Percentiles rank a stretch among this genome's conserved stretches.
Conservation (phyloP, 1,140 invertebrate genomes). For the Carposina sasakii region DNA sequence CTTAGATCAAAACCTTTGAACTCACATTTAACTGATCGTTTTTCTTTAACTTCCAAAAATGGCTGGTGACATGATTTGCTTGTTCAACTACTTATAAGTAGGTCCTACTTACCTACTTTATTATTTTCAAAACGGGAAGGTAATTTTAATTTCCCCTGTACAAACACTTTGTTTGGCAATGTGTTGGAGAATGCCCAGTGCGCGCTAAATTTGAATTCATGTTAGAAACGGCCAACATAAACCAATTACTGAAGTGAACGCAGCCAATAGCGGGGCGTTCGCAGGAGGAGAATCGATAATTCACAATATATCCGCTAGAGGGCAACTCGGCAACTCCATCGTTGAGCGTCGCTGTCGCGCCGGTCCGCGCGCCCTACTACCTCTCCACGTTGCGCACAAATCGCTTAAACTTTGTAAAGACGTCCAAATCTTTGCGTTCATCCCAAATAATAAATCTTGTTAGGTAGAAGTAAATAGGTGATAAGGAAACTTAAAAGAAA, state of each 20-base stretch:
- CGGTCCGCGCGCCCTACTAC: slow-evolving; percentile 66
- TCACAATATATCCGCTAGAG: slow-evolving; percentile 70
- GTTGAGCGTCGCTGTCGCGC: too few species aligned
- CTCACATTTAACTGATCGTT: too few species aligned
- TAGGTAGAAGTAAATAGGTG: too few species aligned
- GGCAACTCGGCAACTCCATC: slow-evolving; percentile 59
- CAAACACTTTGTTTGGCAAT: too few species aligned
- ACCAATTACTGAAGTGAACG: slow-evolving; percentile 66
- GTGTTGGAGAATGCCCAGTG: slow-evolving; percentile 51
- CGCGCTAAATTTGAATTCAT: slow-evolving; percentile 72
- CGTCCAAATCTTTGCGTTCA: too few species aligned
- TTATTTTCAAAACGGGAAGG: slow-evolving; percentile 39
- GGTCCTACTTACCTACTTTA: too few species aligned
- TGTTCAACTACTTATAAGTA: too few species aligned
- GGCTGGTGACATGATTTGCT: too few species aligned
- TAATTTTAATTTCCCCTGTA: slow-evolving; percentile 33
- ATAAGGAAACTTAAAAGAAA: too few species aligned
- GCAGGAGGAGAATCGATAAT: slow-evolving; percentile 70
- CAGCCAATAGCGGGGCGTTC: slow-evolving; percentile 60
- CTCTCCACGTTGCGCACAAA: slow-evolving; percentile 63
- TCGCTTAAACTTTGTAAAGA: slow-evolving; percentile 42
- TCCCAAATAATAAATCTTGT: too few species aligned
- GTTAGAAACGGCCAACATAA: slow-evolving; percentile 65
- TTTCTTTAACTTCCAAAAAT: too few species aligned
- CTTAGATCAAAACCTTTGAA: too few species aligned